Base-by-base conservation (phyloP, 1,140 invertebrate species). In the Lordiphosa stackelbergi region DNA sequence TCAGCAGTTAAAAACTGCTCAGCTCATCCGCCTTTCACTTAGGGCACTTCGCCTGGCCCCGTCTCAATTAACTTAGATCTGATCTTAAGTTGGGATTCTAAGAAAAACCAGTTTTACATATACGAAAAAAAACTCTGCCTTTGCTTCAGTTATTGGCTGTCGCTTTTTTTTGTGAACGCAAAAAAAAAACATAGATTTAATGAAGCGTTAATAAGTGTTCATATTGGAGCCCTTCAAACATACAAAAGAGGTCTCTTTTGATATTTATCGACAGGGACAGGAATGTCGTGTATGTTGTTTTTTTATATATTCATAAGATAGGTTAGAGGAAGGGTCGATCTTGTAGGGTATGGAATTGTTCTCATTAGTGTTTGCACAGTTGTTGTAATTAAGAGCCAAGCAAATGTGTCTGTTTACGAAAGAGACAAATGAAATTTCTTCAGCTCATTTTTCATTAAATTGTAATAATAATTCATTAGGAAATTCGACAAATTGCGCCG, bases 381-480 rank as follows among this genome's bases (percentile, higher is more conserved):
- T 70, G 61, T 56, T 74, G 70, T 78, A 78, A 78, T 79, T 74
- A 79, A 78, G 70, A 73, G 40, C 58, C 24, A 45, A 55, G 16
- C 57, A 31, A 72, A 24, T 64, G 63, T 9, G 43, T 41, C 52
- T 43, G 41, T 37, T 55, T 58, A 66, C 53, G 38, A 38, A 48
- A 66, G 36, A 66, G 58, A 58, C 24, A 24, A 35, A 65, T 42
- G 49, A 48, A 75, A 62, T 79, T 73, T 56, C 54, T 43, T 53
- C 59, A 53, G 54, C 59, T 71, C 55, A 83, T 73, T 83, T 69
- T 83, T 81, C 72, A 81, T 81, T 83, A 72, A 77, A 77, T 68
- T 83, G 72, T 81, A 83, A 81, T 78, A 57, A 78, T 77, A 72
- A 77, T 81, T 81, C 75, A 81, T 81, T 79, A 72, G 66, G 47